Conservation (phyloP, 1,140 invertebrate species). For the Lepidurus arcticus region DNA sequence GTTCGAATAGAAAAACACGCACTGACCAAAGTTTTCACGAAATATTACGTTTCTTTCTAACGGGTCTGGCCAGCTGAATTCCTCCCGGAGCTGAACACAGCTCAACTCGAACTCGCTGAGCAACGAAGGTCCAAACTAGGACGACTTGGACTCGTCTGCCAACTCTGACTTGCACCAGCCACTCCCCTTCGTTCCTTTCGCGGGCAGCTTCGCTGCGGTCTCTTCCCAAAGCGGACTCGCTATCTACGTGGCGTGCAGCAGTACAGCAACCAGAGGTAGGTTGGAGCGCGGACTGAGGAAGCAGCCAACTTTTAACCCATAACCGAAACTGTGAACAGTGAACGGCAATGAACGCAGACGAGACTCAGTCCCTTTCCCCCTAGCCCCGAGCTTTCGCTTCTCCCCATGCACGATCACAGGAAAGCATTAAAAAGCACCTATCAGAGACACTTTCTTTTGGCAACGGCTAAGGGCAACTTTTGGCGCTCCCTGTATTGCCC, state of each 20-base stretch:
- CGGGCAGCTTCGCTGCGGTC: not conserved
- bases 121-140: not conserved
- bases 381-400: not conserved
- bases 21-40: not conserved
- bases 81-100: slow-evolving; percentile 12
- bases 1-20: not conserved
- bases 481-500: not conserved
- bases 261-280: not conserved
- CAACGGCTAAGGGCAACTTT: not conserved
- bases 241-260: not conserved
- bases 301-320: not conserved
- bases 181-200: not conserved
- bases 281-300: not conserved
- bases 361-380: not conserved
- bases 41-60: not conserved
- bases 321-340: not conserved
- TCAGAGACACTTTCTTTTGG: not conserved
- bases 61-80: slow-evolving; percentile 5
- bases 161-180: slow-evolving; percentile 8
- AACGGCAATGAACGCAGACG: not conserved
- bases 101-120: slow-evolving; percentile 18
- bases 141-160: not conserved
- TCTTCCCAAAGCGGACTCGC: slow-evolving; percentile 8
- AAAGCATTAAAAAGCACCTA: not conserved
- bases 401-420: not conserved